A percentile compares a stretch with the other conserved stretches of the same genome.
phyloP scores from a whole-genome alignment of 53 echinoderm and acorn worm genomes.

The Astropecten irregularis region DNA sequence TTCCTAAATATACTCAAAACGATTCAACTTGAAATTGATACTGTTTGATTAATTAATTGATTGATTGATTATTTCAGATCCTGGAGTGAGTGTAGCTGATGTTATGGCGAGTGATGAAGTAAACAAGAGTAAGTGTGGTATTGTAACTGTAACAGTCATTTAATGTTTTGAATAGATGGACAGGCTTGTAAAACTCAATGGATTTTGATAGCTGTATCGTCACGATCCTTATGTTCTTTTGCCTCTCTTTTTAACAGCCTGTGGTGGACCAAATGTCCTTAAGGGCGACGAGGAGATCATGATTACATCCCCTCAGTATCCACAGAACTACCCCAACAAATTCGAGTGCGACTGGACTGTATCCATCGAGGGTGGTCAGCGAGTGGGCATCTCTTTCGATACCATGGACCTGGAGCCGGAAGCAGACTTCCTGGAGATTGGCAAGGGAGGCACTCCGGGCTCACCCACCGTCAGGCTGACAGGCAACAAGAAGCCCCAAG shows the following conservation, averaged over 20 bases:
- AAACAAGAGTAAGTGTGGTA: conserved; percentile 16
- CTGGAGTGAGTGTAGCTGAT: conserved; percentile 1
- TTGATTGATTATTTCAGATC: too few species aligned
- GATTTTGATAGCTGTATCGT: too few species aligned
- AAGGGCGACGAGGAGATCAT: conserved; percentile 51
- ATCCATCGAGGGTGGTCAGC: conserved; percentile 64
- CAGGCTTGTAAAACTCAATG: too few species aligned
- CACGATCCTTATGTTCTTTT: not conserved
- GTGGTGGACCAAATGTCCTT: conserved; percentile 4
- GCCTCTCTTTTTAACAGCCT: conserved; percentile 27
- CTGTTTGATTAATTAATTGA: too few species aligned
- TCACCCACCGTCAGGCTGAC: conserved; percentile 49
- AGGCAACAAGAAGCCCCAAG: conserved; percentile 61
- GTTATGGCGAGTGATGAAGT: not conserved
- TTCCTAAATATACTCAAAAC: too few species aligned
- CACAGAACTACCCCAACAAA: conserved; percentile 74
- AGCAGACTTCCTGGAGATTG: conserved; percentile 71
- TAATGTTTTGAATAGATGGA: too few species aligned
- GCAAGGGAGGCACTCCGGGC: conserved; percentile 48
- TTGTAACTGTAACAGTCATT: too few species aligned
- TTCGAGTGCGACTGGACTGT: conserved; percentile 78
- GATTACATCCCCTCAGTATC: conserved; percentile 72
- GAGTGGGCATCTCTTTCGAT: conserved; percentile 70
- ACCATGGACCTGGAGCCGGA: conserved; percentile 73
- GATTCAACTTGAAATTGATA: too few species aligned